Evolutionary conservation across 2,888 invertebrate species (phyloP).

Genomic region (Actias luna): DNA sequence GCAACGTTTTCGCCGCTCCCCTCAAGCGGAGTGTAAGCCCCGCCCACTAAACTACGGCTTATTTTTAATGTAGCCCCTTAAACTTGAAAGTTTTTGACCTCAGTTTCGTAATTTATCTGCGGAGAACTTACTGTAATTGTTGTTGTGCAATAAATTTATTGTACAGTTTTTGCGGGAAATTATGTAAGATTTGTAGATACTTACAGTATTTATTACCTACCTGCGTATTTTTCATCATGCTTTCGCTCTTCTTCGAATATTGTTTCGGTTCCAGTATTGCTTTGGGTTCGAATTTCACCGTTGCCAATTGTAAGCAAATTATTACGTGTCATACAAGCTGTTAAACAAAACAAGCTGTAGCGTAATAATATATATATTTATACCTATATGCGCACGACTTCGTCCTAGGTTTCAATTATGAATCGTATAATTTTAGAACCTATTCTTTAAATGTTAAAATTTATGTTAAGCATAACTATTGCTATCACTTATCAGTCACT

Average conservation of each 20-base stretch:
- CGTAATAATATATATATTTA: background rate
- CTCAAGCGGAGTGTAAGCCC: too few species aligned
- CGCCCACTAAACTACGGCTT: too few species aligned
- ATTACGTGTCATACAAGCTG: constrained; percentile 30
- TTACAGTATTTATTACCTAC: background rate
- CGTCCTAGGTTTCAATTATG: too few species aligned
- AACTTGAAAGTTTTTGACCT: background rate
- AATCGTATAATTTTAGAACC: too few species aligned
- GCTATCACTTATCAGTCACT: too few species aligned
- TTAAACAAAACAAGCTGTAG: constrained; percentile 8
- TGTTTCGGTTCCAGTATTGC: constrained; percentile 15
- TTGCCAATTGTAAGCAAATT: constrained; percentile 57
- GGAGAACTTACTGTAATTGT: background rate
- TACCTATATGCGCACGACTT: background rate
- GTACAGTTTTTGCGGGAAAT: background rate
- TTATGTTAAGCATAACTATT: too few species aligned
- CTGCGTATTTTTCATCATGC: background rate
- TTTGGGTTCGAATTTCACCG: constrained; percentile 25
- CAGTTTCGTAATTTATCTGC: background rate
- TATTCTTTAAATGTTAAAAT: too few species aligned
- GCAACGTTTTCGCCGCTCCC: too few species aligned
- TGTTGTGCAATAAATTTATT: background rate
- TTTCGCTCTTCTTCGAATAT: constrained; percentile 3
- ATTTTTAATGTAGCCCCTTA: background rate
- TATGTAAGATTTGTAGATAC: background rate